Base-by-base conservation (phyloP, 2,113 vertebrate genomes). In the Prolemur simus region DNA sequence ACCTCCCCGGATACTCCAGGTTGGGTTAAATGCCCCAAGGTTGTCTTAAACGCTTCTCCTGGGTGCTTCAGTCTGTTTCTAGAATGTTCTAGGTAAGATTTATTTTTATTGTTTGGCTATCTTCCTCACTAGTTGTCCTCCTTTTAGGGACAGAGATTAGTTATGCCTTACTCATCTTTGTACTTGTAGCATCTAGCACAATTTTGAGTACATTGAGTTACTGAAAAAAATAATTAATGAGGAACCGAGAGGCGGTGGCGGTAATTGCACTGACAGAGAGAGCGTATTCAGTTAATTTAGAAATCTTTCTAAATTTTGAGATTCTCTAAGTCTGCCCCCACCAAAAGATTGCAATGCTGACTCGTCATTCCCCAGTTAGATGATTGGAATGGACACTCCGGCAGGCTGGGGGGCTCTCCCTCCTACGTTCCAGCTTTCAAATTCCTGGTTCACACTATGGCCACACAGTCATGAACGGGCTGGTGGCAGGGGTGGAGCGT, bases 371-470 rank as follows among this genome's bases (percentile, higher is more conserved):
- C 52, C 52, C 34, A 58, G 7, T 37, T 12, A 58, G 47, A 47
- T 1, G 34, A 5, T 58, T 20, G 32, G 66, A 49, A 6, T 45
- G 4, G 27, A n/a, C 66, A 6, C 10, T 2, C 23, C 4, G 8
- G 34, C 11, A 6, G 12, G 34, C 52, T 69, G 12, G 11, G 3
- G 18, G 34, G 4, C 6, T 25, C 3, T 17, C 7, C 0, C 3
- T 34, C 8, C n/a, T 11, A 4, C 17, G 37, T 63, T 77, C 23
- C 23, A 9, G 1, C 34, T 18, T 37, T 42, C 37, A 56, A 58
- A 69, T 71, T 93, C 73, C 47, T 49, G 60, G 49, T 69, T 37
- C 23, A 0, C 17, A 14, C 11, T 25, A 27, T 25, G 21, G 58
- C 13, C 88, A 58, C 56, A 63, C 54, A 6, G 14, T 56, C 47